Base-by-base conservation (phyloP, 1,140 invertebrate genomes). In the Macrosteles quadrilineatus region DNA sequence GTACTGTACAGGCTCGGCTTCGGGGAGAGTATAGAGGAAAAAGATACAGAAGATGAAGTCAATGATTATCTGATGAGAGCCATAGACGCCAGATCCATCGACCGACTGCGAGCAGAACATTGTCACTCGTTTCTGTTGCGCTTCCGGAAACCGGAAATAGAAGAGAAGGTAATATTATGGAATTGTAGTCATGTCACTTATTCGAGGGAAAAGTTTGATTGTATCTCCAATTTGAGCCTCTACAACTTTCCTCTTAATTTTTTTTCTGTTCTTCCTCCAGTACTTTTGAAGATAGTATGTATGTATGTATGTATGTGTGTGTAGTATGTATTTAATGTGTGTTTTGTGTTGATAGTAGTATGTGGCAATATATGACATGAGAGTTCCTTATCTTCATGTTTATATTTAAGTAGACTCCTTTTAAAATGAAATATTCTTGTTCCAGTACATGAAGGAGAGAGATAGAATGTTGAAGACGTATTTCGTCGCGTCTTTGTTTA, bases 41-140 rank as follows among this genome's bases (percentile, higher is more conserved):
- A 91, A 78, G 88, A 93, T 78, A 91, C 92, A 0, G 91, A 95
- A 73, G 94, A 96, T 71, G 95, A 97, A 82, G 94, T 97, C 0
- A 96, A 97, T 78, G 95, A 97, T 72, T 98, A 98, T 80, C 83
- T 98, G 36, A 93, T 94, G 84, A 87, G 91, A 62, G 95, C 95
- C 0, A 98, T 98, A 70, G 95, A 97, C 81, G 95, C 95, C 0
- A 85, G 95, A n/a, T 95, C 93, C 77, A 95, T 96, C 59, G 94
- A 98, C 80, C 86, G 90, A 63, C 84, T 96, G 11, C 85, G 93
- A 36, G 86, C 89, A 0, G 92, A 96, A 73, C 93, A 97, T 79
- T 96, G 94, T 75, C 87, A 87, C 17, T 86, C 88, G 0, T 86
- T 95, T 77, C 85, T 94, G 17, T 85, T 97, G 6, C 92, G 89